Evolutionary conservation across 2,797 vertebrate genomes (phyloP), one percentile per base, ranked within the genome.

Genomic region (Diglossa cyanea): DNA sequence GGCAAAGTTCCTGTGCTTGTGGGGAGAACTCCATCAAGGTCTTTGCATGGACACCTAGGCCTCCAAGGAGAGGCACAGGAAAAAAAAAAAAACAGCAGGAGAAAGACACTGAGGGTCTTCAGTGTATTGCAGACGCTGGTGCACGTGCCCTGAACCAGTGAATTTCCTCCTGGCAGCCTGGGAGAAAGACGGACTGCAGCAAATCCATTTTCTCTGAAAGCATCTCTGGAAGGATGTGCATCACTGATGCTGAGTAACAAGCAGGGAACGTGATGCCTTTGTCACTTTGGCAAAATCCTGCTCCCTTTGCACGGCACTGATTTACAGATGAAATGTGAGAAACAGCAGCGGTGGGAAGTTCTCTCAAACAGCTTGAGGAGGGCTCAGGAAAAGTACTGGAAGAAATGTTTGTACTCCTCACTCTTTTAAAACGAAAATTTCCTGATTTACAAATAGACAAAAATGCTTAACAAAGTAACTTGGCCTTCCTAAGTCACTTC

Each of bases 21-120:
- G 13, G 14, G 44, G 20, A 89, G 61, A 63, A 21, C 18, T 55
- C 37, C 63, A 15, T n/a, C 39, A 12, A 37, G 47, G n/a, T 57
- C 21, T 83, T 50, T 35, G 16, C 26, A 37, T 17, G 62, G 66
- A 30, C 0, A 0, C 0, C 2, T 11, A 17, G 50, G 31, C 13
- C 62, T 87, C 63, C 24, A 42, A 57, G 42, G n/a, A 42, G 21
- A 74, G 37, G 23, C 20, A 76, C 4, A 18, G 37, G 71, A 40
- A 10, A 3, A 25, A 74, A 39, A 10, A 3, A 17, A 17, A 17
- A 2, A 4, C 4, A 50, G 28, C 31, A 48, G 33, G 11, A 8
- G 25, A 66, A 55, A 86, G n/a, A 39, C n/a, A 58, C 17, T 67
- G 60, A 75, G 70, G 33, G 20, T 70, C 19, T 25, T 37, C 2